phyloP scores from a whole-genome alignment of 2,888 invertebrate species.

The Eupeodes luniger region DNA sequence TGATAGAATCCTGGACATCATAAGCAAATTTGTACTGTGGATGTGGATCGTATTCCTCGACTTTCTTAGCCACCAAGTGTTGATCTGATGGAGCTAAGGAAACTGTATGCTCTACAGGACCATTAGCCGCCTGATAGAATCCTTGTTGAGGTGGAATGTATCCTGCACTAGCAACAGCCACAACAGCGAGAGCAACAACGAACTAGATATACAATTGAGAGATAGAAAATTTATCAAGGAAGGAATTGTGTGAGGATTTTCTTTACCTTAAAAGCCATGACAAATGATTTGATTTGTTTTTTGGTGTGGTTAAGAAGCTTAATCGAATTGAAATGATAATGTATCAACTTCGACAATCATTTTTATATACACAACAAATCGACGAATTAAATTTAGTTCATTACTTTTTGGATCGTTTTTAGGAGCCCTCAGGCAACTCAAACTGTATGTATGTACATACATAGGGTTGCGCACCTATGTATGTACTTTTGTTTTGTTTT shows the following conservation, averaged over 20 bases:
- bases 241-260: neutral
- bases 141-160: slow-evolving; percentile 54
- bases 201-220: slow-evolving; percentile 45
- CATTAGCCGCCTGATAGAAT: slow-evolving; percentile 12
- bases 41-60: slow-evolving; percentile 77
- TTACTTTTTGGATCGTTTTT: neutral
- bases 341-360: slow-evolving; percentile 12
- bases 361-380: slow-evolving; percentile 38
- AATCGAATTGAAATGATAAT: slow-evolving; percentile 55
- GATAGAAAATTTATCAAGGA: neutral
- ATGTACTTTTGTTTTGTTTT: too few relatives aligned
- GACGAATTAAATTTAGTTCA: neutral
- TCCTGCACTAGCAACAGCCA: slow-evolving; percentile 73
- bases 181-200: slow-evolving; percentile 63
- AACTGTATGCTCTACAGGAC: slow-evolving; percentile 36
- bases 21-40: slow-evolving; percentile 78
- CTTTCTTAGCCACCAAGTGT: slow-evolving; percentile 59
- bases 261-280: slow-evolving; percentile 61
- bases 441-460: too few relatives aligned
- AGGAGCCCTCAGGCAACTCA: neutral
- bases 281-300: slow-evolving; percentile 7
- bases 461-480: too few relatives aligned
- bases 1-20: slow-evolving; percentile 77
- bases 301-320: slow-evolving; percentile 42
- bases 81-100: slow-evolving; percentile 36